phyloP scores from a whole-genome alignment of 2,797 vertebrate species.

The Margarornis squamiger region DNA sequence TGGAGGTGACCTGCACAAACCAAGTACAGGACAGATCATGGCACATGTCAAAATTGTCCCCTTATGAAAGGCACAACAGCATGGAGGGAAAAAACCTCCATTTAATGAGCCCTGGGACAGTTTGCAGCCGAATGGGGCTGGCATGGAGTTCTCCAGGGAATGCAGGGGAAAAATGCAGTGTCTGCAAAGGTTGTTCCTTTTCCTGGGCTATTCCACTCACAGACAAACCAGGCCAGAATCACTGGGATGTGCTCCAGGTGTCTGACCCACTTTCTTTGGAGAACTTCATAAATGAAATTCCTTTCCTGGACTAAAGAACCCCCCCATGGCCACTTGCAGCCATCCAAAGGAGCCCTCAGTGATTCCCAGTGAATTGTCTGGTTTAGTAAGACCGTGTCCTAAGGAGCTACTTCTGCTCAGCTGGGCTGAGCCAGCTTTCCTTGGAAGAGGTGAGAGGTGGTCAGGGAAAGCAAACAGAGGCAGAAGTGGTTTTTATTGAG shows the following conservation, averaged over 20 bases:
- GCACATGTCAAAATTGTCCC: not conserved
- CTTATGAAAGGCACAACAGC: not conserved
- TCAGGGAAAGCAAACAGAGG: not conserved
- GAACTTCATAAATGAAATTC: not conserved
- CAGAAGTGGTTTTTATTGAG: not conserved
- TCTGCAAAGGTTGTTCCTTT: not conserved
- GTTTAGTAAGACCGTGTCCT: not conserved
- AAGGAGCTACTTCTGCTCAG: not conserved
- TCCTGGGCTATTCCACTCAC: not conserved
- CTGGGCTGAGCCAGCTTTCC: not conserved
- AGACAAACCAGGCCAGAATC: not conserved
- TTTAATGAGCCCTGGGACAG: not conserved
- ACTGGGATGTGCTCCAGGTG: not conserved
- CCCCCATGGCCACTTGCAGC: not conserved
- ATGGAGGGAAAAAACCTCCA: not conserved
- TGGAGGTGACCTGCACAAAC: not conserved
- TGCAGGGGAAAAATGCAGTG: not conserved
- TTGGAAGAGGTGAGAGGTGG: not conserved
- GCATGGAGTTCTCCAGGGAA: not conserved
- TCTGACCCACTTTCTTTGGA: not conserved
- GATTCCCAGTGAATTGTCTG: not conserved
- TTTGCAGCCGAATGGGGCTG: not conserved
- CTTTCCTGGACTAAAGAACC: not conserved
- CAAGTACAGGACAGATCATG: not conserved
- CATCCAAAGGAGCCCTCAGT: not conserved